phyloP scores from a whole-genome alignment of 2,113 vertebrate species.

The Brachionichthys hirsutus region DNA sequence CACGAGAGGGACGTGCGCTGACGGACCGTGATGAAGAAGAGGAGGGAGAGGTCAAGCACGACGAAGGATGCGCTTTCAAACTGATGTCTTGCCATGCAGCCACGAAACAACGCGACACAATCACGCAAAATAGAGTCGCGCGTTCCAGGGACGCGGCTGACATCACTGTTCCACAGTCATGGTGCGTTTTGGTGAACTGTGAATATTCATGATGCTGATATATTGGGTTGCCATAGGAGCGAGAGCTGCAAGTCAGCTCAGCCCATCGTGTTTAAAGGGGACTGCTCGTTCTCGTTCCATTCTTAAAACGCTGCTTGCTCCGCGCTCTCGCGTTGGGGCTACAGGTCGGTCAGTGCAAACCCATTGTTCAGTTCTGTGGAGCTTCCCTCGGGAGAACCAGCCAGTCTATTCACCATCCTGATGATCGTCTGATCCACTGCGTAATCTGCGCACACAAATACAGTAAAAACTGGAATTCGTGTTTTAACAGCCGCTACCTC shows the following conservation, averaged over 20 bases:
- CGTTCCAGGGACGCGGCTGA: constrained; percentile 80
- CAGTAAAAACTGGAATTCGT: neutral
- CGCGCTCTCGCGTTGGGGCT: constrained; percentile 43
- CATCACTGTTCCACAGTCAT: constrained; percentile 86
- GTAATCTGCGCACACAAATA: constrained; percentile 51
- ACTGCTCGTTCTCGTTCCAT: constrained; percentile 66
- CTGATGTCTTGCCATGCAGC: constrained; percentile 55
- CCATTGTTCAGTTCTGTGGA: constrained; percentile 18
- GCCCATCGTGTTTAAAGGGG: constrained; percentile 90
- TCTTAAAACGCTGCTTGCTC: constrained; percentile 72
- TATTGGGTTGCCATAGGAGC: constrained; percentile 96
- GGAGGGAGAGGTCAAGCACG: constrained; percentile 71
- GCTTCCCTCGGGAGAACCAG: constrained; percentile 5
- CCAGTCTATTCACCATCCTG: neutral
- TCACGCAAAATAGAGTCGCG: constrained; percentile 54
- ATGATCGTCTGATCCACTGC: constrained; percentile 25
- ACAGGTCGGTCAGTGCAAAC: constrained; percentile 57
- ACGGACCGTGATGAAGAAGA: constrained; percentile 56
- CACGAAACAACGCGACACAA: constrained; percentile 60
- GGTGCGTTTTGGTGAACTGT: constrained; percentile 80
- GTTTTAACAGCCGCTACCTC: neutral
- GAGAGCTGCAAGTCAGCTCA: constrained; percentile 83
- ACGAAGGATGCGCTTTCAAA: constrained; percentile 60
- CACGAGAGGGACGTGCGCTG: constrained; percentile 67
- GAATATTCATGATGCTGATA: constrained; percentile 93